Percentiles rank a stretch among this genome's conserved stretches.
phyloP scores from a whole-genome alignment of 1,140 invertebrate species.

The Thaumetopoea pityocampa region DNA sequence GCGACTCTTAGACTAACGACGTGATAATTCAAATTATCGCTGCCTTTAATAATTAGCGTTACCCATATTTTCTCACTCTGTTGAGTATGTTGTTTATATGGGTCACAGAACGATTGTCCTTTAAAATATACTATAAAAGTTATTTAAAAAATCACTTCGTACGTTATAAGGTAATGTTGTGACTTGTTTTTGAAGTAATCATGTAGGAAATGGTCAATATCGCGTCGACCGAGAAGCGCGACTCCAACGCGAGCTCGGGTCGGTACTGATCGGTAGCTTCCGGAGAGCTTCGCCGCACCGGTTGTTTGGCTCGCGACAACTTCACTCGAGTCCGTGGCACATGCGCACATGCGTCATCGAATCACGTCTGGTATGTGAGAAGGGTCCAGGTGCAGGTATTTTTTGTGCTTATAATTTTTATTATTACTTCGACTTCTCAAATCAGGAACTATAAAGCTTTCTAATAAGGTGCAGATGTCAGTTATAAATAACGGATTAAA shows the following conservation, averaged over 20 bases:
- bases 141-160: slow-evolving; percentile 24
- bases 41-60: slow-evolving; percentile 37
- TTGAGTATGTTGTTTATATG: too few species aligned
- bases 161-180: slow-evolving; percentile 24
- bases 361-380: too few species aligned
- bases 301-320: slow-evolving; percentile 21
- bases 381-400: too few species aligned
- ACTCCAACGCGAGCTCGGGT: slow-evolving; percentile 34
- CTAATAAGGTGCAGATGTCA: too few species aligned
- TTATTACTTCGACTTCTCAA: too few species aligned
- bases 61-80: too few species aligned
- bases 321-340: slow-evolving; percentile 26
- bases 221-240: slow-evolving; percentile 40
- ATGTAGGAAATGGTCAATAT: slow-evolving; percentile 65
- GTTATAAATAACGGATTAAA: too few species aligned
- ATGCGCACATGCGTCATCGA: slow-evolving; percentile 54
- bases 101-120: too few species aligned
- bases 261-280: slow-evolving; percentile 61
- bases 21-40: slow-evolving; percentile 2
- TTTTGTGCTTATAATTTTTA: too few species aligned
- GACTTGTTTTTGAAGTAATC: slow-evolving; percentile 34
- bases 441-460: too few species aligned
- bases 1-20: slow-evolving; percentile 4
- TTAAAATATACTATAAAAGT: slow-evolving; percentile 24
- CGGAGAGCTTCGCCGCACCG: slow-evolving; percentile 39